Conservation (phyloP, 1,140 invertebrate genomes). For the Argopecten irradians region DNA sequence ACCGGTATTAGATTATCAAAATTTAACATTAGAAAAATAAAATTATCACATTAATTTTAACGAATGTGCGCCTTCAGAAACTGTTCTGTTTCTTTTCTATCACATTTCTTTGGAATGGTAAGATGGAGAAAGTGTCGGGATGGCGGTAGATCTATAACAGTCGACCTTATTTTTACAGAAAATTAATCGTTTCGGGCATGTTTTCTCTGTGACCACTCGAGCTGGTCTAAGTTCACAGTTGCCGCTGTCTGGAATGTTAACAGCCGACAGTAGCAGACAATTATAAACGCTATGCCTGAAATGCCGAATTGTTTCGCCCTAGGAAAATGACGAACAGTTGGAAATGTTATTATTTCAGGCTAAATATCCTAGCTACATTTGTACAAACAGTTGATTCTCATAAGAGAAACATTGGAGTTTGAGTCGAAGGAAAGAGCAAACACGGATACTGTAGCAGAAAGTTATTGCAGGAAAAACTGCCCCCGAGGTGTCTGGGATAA, state of each 20-base stretch:
- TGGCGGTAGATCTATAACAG: neutral
- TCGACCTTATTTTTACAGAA: conserved; percentile 17
- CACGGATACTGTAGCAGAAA: conserved; percentile 38
- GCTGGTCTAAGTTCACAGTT: conserved; percentile 12
- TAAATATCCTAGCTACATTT: conserved; percentile 38
- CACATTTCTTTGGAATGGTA: neutral
- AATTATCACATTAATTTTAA: no score
- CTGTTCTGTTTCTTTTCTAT: neutral
- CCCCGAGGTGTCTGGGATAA: neutral
- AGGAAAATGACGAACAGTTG: conserved; percentile 29
- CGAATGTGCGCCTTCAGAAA: no score
- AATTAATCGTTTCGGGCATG: conserved; percentile 14
- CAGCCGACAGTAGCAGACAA: conserved; percentile 14
- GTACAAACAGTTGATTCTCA: conserved; percentile 51
- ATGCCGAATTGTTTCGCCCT: conserved; percentile 27
- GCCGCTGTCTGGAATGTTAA: conserved; percentile 31
- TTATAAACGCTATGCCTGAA: conserved; percentile 26
- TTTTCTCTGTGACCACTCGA: conserved; percentile 21
- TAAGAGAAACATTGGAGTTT: conserved; percentile 43
- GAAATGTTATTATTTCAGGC: conserved; percentile 43
- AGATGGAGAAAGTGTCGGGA: neutral
- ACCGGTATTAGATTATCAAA: no score
- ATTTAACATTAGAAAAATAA: no score
- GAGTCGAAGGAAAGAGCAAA: conserved; percentile 39
- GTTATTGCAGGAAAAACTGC: conserved; percentile 19